A percentile compares a stretch with the other conserved stretches of the same genome.
Evolutionary conservation across 1,140 invertebrate genomes (phyloP).

Genomic region (Drosophila burlai): DNA sequence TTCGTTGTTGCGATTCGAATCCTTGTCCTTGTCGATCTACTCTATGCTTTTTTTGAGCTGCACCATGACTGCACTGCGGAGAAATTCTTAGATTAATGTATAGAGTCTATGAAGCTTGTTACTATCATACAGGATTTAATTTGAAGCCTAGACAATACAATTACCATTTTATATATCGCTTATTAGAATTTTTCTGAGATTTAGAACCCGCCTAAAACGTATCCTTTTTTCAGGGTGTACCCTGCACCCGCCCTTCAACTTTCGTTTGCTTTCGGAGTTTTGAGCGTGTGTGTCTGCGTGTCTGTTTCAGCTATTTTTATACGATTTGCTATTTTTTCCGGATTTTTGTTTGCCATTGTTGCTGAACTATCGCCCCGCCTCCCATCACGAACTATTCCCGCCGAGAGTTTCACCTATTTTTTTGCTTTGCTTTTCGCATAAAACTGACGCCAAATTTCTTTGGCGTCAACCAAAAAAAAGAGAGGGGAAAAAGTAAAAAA

Average conservation of each 20-base stretch:
- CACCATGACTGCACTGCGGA: constrained; percentile 7
- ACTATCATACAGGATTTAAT: not conserved
- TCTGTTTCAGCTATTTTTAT: constrained; percentile 76
- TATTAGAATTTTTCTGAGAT: not conserved
- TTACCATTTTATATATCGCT: not conserved
- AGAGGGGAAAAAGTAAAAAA: not conserved
- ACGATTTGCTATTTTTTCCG: constrained; percentile 81
- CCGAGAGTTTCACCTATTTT: constrained; percentile 42
- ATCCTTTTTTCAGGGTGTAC: constrained; percentile 23
- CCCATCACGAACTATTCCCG: constrained; percentile 2
- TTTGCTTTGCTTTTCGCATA: constrained; percentile 59
- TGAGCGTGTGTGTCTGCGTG: constrained; percentile 42
- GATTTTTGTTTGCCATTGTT: constrained; percentile 80
- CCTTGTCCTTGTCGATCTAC: constrained; percentile 29
- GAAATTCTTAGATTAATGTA: not conserved
- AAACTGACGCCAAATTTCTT: constrained; percentile 82
- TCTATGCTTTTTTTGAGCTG: constrained; percentile 16
- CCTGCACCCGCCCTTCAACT: not conserved
- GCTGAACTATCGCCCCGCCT: constrained; percentile 14
- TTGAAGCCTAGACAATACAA: not conserved
- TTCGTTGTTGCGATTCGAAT: constrained; percentile 33
- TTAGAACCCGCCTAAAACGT: not conserved
- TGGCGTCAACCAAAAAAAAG: constrained; percentile 77
- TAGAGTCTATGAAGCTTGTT: not conserved
- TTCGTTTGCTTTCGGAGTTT: constrained; percentile 28